phyloP scores from a whole-genome alignment of 2,797 vertebrate species.

The Cryptoprocta ferox region DNA sequence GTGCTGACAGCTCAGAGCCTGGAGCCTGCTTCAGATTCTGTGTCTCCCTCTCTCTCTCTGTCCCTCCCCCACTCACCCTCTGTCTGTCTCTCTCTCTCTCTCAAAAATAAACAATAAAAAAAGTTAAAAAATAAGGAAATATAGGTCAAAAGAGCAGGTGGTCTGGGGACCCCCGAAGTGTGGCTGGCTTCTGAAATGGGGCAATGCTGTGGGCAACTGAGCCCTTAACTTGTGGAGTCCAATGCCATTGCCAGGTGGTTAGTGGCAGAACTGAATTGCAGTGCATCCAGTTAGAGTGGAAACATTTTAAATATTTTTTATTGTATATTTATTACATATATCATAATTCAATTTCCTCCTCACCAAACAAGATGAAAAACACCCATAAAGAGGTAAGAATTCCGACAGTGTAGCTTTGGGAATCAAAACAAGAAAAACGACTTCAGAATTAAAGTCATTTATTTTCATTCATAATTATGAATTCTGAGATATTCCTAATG shows the following conservation, averaged over 20 bases:
- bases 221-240: neutral
- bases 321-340: neutral
- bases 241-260: fast-evolving
- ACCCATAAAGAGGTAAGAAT: neutral
- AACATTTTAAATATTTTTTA: neutral
- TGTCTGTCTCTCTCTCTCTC: too few relatives aligned
- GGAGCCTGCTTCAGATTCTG: too few relatives aligned
- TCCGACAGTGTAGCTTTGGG: neutral
- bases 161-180: fast-evolving
- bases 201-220: neutral
- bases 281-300: too few relatives aligned
- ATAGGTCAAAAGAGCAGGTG: neutral
- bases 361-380: neutral
- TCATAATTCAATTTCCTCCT: neutral
- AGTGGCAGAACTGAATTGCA: neutral
- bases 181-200: neutral
- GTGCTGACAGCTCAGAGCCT: too few relatives aligned
- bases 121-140: neutral
- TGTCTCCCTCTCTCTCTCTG: too few relatives aligned
- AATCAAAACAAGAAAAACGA: neutral
- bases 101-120: too few relatives aligned
- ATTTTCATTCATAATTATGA: neutral
- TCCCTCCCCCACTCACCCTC: too few relatives aligned
- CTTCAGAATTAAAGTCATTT: neutral
- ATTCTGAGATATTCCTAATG: neutral